These are phyloP conservation scores for Anneissia japonica DNA, from an alignment of 35 echinoderm and acorn worm species.

Conservation along the genomic window DNA sequence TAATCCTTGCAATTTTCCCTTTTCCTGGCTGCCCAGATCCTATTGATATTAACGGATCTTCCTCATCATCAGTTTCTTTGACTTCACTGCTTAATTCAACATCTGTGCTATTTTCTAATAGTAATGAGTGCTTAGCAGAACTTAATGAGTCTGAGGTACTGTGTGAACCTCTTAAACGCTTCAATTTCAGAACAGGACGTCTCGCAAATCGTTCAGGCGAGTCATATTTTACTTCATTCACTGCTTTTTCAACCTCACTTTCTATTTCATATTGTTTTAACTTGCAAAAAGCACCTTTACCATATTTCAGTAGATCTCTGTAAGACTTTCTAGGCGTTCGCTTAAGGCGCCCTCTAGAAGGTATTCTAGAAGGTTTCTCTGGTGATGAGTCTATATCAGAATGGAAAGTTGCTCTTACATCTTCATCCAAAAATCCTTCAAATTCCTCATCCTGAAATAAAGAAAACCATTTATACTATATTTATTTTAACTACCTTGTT, in stretches of 20 bases:
- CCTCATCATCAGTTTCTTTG: neutral
- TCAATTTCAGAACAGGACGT: neutral
- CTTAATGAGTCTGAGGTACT: neutral
- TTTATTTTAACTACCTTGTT: neutral
- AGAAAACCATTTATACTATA: neutral
- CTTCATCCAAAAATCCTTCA: slow-evolving; percentile 46
- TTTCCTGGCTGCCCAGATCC: neutral
- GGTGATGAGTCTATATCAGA: neutral
- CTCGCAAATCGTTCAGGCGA: neutral
- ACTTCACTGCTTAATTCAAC: neutral
- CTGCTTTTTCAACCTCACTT: neutral
- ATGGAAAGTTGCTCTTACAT: slow-evolving; percentile 23
- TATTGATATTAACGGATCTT: neutral
- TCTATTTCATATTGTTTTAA: neutral
- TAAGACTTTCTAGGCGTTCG: slow-evolving; percentile 4
- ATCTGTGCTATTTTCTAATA: neutral
- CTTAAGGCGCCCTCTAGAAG: neutral
- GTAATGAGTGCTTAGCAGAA: neutral
- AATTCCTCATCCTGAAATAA: slow-evolving; percentile 70
- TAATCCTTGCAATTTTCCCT: neutral
- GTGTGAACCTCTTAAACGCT: neutral
- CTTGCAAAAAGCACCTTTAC: neutral
- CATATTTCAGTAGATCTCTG: neutral
- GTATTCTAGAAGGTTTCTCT: neutral
- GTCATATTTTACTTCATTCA: neutral